phyloP scores from a whole-genome alignment of 2,888 invertebrate genomes.

The Drosophila ustulata region DNA sequence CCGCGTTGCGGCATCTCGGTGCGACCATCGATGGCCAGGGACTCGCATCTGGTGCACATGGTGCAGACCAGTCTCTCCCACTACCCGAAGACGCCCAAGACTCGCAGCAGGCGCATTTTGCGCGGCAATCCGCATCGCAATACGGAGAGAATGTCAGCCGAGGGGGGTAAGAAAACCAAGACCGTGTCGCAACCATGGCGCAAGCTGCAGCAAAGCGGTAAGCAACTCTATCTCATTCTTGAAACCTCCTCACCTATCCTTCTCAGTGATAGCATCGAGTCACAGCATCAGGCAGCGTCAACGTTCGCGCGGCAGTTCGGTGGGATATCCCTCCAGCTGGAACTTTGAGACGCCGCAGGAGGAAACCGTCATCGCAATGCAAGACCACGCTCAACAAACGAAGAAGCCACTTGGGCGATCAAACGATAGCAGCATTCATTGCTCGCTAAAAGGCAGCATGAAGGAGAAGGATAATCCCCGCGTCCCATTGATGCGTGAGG shows the following conservation, averaged over 20 bases:
- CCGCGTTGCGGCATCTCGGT: slow-evolving; percentile 9
- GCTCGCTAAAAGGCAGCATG: slow-evolving; percentile 1
- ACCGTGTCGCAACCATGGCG: background rate
- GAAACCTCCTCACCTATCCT: background rate
- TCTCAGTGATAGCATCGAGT: slow-evolving; percentile 27
- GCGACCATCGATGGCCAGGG: slow-evolving; percentile 12
- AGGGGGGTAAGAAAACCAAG: slow-evolving; percentile 7
- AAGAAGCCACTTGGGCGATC: background rate
- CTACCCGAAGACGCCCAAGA: background rate
- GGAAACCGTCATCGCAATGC: background rate
- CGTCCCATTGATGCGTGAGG: background rate
- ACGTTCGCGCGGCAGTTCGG: slow-evolving; percentile 49
- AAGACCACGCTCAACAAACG: slow-evolving; percentile 21
- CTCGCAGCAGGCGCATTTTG: background rate
- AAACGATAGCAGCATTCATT: slow-evolving; percentile 24
- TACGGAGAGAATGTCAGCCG: background rate
- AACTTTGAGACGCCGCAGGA: slow-evolving; percentile 7
- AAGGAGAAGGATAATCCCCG: background rate
- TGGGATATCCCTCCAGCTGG: slow-evolving; percentile 63
- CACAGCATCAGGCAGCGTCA: slow-evolving; percentile 18
- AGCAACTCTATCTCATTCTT: background rate
- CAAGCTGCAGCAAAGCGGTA: slow-evolving; percentile 29
- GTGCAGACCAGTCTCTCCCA: slow-evolving; percentile 23
- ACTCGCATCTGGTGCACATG: slow-evolving; percentile 11
- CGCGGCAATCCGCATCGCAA: background rate